These are phyloP conservation scores for Trichogramma dendrolimi DNA, from an alignment of 2,888 invertebrate genomes.

Conservation along the genomic window DNA sequence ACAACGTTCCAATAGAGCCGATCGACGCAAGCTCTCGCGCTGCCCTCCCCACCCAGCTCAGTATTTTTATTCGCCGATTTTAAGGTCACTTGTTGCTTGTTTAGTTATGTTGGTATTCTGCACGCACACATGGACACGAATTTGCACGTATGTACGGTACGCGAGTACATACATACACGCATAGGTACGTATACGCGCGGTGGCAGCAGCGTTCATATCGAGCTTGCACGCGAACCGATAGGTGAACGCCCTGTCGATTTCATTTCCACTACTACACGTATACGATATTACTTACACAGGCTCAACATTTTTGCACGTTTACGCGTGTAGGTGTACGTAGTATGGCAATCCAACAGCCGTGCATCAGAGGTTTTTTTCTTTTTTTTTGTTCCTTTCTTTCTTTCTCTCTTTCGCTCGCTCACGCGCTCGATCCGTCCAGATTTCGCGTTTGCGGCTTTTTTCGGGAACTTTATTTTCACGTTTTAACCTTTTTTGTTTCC, in stretches of 20 bases:
- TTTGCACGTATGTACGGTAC: constrained; percentile 13
- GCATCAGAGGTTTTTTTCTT: constrained; percentile 34
- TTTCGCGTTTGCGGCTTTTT: constrained; percentile 37
- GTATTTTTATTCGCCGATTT: constrained; percentile 50
- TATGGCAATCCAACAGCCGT: constrained; percentile 10
- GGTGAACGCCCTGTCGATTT: constrained; percentile 51
- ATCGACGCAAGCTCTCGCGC: neutral
- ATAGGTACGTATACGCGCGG: constrained; percentile 10
- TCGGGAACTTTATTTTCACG: too few relatives aligned
- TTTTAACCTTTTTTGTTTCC: constrained; percentile 22
- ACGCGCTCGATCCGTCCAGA: constrained; percentile 33
- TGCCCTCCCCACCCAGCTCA: neutral
- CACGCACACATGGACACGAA: constrained; percentile 11
- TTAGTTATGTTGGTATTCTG: constrained; percentile 47
- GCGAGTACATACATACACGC: constrained; percentile 21
- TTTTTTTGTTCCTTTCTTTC: constrained; percentile 35
- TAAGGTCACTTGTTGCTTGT: constrained; percentile 52
- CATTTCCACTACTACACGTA: constrained; percentile 41
- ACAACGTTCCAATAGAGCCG: neutral
- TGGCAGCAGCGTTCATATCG: constrained; percentile 23
- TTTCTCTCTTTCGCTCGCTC: constrained; percentile 11
- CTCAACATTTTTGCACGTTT: constrained; percentile 11
- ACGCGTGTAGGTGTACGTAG: constrained; percentile 16
- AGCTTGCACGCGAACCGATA: constrained; percentile 40
- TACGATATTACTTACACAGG: constrained; percentile 30